Conservation (phyloP, 2,113 vertebrate species). For the Aspiorhynchus laticeps region DNA sequence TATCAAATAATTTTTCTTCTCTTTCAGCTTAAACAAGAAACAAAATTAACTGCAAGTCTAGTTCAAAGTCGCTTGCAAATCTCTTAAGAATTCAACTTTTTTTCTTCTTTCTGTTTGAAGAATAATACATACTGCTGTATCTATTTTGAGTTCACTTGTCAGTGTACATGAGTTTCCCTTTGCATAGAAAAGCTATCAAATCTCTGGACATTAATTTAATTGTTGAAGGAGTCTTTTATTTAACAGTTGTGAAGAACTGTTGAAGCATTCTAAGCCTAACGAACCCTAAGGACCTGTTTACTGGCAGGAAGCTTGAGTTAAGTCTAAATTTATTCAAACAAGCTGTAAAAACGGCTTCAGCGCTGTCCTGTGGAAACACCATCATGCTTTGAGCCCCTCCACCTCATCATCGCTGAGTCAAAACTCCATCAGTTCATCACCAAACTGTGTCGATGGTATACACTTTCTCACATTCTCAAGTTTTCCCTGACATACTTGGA, state of each 20-base stretch:
- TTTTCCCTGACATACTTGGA: constrained; percentile 27
- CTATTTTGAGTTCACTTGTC: constrained; percentile 6
- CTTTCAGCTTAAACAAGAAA: neutral
- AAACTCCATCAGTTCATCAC: constrained; percentile 41
- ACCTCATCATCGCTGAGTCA: constrained; percentile 40
- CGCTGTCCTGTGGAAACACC: neutral
- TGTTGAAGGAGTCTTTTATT: neutral
- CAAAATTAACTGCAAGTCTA: neutral
- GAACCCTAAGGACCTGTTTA: constrained; percentile 31
- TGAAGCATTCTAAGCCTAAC: constrained; percentile 3
- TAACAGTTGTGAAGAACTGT: neutral
- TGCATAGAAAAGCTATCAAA: neutral
- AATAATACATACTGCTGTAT: neutral
- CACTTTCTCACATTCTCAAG: constrained; percentile 26
- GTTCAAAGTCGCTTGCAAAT: neutral
- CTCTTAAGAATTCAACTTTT: neutral
- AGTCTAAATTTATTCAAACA: constrained; percentile 33
- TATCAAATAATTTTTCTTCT: neutral
- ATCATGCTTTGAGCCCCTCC: neutral
- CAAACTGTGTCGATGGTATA: constrained; percentile 23
- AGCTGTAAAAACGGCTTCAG: neutral
- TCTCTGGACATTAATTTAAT: constrained; percentile 15
- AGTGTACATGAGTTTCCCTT: neutral
- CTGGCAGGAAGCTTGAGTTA: neutral
- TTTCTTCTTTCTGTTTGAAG: neutral